These are phyloP conservation scores for Kryphioiulus occultus DNA, from an alignment of 2,888 invertebrate species.

Conservation along the genomic window DNA sequence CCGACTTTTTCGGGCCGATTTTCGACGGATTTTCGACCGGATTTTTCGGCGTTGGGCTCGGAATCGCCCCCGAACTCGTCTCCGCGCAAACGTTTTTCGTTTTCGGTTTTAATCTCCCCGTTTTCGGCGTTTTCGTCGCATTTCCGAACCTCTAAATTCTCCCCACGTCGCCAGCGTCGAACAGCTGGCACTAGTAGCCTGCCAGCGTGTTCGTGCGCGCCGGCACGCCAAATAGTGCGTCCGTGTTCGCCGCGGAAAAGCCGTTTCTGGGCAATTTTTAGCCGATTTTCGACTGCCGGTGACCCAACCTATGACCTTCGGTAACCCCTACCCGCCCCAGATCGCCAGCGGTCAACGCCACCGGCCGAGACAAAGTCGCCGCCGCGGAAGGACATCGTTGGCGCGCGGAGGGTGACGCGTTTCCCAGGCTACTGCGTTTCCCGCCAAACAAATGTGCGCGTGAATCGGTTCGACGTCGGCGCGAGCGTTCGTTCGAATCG, in stretches of 20 bases:
- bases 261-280: not conserved
- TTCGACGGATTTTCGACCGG: not conserved
- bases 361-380: not conserved
- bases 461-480: not conserved
- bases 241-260: not conserved
- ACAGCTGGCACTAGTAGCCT: constrained; percentile 33
- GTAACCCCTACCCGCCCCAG: no score
- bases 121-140: not conserved
- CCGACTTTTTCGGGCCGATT: not conserved
- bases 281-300: no score
- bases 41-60: not conserved
- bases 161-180: not conserved
- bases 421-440: constrained; percentile 35
- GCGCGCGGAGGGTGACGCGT: not conserved
- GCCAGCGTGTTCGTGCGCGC: not conserved
- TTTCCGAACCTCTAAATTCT: not conserved
- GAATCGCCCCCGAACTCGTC: not conserved
- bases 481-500: not conserved
- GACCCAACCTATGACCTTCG: no score
- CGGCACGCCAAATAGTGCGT: not conserved
- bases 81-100: not conserved
- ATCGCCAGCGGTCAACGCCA: no score
- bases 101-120: not conserved
- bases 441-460: not conserved
- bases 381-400: not conserved